phyloP scores from a whole-genome alignment of 1,140 invertebrate genomes.

The Cotesia glomerata region DNA sequence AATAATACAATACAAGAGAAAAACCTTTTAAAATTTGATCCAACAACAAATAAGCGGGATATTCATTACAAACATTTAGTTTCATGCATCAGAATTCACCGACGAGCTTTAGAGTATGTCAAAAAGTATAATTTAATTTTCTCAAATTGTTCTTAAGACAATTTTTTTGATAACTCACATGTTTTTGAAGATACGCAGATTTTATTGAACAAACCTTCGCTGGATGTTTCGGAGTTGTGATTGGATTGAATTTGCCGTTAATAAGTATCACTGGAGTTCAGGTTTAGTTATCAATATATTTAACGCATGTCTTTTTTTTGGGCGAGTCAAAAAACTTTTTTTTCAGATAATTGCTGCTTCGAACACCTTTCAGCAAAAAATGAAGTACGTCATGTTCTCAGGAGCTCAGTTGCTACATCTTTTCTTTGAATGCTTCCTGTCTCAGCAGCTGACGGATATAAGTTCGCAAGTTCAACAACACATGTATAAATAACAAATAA shows the following conservation, averaged over 20 bases:
- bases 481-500: neutral
- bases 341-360: neutral
- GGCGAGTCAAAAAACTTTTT: neutral
- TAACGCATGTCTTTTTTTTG: neutral
- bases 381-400: conserved; percentile 1
- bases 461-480: neutral
- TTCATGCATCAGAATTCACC: conserved; percentile 5
- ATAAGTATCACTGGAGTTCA: conserved; percentile 14
- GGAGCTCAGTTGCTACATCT: neutral
- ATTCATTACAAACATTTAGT: neutral
- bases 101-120: conserved; percentile 17
- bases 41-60: neutral
- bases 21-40: neutral
- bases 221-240: neutral
- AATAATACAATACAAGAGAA: neutral
- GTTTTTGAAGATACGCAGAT: neutral
- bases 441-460: neutral
- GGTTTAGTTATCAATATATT: neutral
- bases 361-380: neutral
- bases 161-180: neutral
- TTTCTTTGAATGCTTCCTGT: conserved; percentile 6
- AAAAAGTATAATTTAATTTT: neutral
- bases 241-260: conserved; percentile 1
- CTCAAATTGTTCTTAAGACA: neutral
- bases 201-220: neutral